A percentile compares a stretch with the other conserved stretches of the same genome.
phyloP scores from a whole-genome alignment of 1,140 invertebrate species.

The Rhagoletis zephyria region DNA sequence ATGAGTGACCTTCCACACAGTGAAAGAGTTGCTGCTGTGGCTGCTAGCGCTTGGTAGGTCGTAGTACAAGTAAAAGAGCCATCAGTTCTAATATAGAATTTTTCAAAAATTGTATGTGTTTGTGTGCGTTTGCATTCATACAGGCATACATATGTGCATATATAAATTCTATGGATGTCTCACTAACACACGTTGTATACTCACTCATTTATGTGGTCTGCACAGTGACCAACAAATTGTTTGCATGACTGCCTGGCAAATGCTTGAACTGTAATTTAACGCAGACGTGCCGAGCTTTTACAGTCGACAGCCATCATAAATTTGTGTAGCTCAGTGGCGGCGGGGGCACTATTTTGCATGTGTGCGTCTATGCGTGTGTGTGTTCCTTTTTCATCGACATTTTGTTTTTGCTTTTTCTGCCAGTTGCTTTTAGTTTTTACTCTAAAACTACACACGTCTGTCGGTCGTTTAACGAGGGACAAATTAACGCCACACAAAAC shows the following conservation, averaged over 20 bases:
- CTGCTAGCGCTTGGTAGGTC: too few relatives aligned
- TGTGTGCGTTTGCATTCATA: not conserved
- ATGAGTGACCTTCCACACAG: not conserved
- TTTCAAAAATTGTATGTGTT: not conserved
- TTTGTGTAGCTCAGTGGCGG: constrained; percentile 8
- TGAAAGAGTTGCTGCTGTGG: not conserved
- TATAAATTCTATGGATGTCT: not conserved
- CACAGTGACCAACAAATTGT: constrained; percentile 38
- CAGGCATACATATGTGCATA: not conserved
- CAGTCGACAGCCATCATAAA: constrained; percentile 43
- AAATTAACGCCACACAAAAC: constrained; percentile 29
- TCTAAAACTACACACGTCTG: not conserved
- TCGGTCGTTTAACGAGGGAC: constrained; percentile 27
- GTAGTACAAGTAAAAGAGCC: constrained; percentile 19
- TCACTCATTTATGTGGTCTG: not conserved
- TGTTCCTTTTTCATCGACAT: not conserved
- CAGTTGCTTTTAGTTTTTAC: not conserved
- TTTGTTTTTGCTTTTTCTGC: not conserved
- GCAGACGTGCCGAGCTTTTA: constrained; percentile 24
- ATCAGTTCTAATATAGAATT: constrained; percentile 18
- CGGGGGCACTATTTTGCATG: not conserved
- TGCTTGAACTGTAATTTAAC: constrained; percentile 39
- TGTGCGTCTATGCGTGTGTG: not conserved
- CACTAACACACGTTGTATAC: not conserved
- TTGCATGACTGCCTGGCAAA: constrained; percentile 47